Evolutionary conservation across 2,888 invertebrate genomes (phyloP).

Genomic region (Campoplex capitator): DNA sequence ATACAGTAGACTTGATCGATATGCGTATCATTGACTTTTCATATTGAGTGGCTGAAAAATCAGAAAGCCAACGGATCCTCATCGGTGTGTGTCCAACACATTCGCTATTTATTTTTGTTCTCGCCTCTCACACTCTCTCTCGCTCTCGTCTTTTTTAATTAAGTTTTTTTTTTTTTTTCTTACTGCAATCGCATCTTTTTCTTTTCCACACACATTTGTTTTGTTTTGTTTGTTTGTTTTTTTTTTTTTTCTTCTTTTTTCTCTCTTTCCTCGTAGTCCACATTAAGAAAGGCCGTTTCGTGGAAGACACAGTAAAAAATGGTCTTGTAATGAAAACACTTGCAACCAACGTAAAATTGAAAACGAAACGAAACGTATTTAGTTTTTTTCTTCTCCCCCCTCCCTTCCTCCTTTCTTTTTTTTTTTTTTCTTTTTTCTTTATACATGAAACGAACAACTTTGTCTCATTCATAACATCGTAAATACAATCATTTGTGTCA

Average conservation of each 20-base stretch:
- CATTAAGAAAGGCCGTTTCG: slow-evolving; percentile 75
- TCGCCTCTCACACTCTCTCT: slow-evolving; percentile 53
- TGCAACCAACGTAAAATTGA: slow-evolving; percentile 51
- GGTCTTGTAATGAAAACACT: slow-evolving; percentile 72
- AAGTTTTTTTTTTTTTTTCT: slow-evolving; percentile 47
- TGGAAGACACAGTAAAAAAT: slow-evolving; percentile 75
- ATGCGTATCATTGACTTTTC: slow-evolving; percentile 62
- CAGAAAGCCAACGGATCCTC: slow-evolving; percentile 63
- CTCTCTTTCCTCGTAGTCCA: slow-evolving; percentile 69
- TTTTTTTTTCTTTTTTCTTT: slow-evolving; percentile 36
- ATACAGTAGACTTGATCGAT: slow-evolving; percentile 70
- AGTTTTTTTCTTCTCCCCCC: slow-evolving; percentile 33
- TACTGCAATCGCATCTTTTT: slow-evolving; percentile 46
- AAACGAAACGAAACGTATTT: slow-evolving; percentile 59
- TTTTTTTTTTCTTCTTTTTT: slow-evolving; percentile 26
- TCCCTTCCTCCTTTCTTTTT: slow-evolving; percentile 24
- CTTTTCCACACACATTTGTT: slow-evolving; percentile 34
- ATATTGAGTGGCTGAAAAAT: slow-evolving; percentile 49
- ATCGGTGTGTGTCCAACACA: slow-evolving; percentile 41
- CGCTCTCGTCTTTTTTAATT: slow-evolving; percentile 22
- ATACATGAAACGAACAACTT: slow-evolving; percentile 70
- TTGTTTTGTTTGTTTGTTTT: not conserved
- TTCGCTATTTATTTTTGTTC: slow-evolving; percentile 11
- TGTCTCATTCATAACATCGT: slow-evolving; percentile 70
- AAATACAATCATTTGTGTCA: slow-evolving; percentile 70